Conservation (phyloP, 2,888 invertebrate species). For the Trachelus troglodyta region DNA sequence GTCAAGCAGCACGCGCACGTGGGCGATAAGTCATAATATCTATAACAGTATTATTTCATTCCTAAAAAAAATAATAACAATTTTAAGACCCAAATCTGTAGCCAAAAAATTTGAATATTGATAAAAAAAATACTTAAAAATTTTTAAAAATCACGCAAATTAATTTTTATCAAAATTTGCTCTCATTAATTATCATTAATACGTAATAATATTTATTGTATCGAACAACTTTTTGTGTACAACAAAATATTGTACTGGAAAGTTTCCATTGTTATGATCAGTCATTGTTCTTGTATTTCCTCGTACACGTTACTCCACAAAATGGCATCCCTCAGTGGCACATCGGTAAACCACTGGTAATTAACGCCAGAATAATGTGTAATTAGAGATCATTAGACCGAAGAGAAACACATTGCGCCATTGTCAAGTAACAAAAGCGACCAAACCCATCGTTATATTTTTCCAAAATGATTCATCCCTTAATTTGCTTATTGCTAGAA, state of each 20-base stretch:
- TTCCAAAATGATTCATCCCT: not conserved
- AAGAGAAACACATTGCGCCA: slow-evolving; percentile 17
- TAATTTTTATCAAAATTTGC: no score
- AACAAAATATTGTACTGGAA: not conserved
- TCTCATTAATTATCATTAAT: no score
- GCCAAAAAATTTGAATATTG: no score
- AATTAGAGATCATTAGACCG: slow-evolving; percentile 36
- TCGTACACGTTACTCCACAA: not conserved
- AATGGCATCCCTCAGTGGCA: not conserved
- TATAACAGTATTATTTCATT: not conserved
- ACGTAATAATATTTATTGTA: no score
- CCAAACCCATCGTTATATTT: not conserved
- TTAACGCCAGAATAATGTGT: slow-evolving; percentile 39
- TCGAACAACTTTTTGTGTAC: no score
- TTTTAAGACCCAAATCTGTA: no score
- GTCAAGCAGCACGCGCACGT: not conserved
- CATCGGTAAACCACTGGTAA: slow-evolving; percentile 13
- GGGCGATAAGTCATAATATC: not conserved
- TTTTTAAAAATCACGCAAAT: no score
- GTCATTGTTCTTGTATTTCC: not conserved
- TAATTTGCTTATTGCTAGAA: not conserved
- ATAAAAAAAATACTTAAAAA: no score
- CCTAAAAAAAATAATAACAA: no score
- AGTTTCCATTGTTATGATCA: not conserved
- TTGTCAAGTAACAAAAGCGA: slow-evolving; percentile 12